phyloP scores from a whole-genome alignment of 2,888 invertebrate species.

The Drosophila demipolita region DNA sequence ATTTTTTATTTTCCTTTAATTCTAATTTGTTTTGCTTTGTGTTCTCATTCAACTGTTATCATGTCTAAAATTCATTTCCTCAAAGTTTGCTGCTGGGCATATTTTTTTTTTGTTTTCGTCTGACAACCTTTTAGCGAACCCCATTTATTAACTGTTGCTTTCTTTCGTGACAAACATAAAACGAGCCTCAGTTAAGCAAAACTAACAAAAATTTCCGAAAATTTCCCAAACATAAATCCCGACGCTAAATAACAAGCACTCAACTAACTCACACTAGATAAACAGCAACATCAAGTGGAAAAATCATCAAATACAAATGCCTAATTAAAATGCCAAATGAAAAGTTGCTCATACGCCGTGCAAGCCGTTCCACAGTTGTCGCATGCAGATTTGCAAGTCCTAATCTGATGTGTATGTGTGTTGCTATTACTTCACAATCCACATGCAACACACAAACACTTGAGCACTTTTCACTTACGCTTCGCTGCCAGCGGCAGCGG shows the following conservation, averaged over 20 bases:
- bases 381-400: slow-evolving; percentile 70
- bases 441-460: slow-evolving; percentile 49
- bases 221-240: slow-evolving; percentile 61
- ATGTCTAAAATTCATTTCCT: not conserved
- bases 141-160: slow-evolving; percentile 25
- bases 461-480: slow-evolving; percentile 72
- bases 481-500: slow-evolving; percentile 48
- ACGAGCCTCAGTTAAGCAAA: slow-evolving; percentile 35
- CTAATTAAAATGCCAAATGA: slow-evolving; percentile 57
- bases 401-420: slow-evolving; percentile 43
- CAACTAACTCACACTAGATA: not conserved
- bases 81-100: not conserved
- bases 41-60: not conserved
- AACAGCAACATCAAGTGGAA: not conserved
- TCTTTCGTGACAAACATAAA: slow-evolving; percentile 31
- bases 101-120: not conserved
- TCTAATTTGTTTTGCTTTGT: not conserved
- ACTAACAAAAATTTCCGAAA: slow-evolving; percentile 2
- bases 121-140: slow-evolving; percentile 4
- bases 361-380: slow-evolving; percentile 22
- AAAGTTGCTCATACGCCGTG: slow-evolving; percentile 59
- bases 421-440: slow-evolving; percentile 70
- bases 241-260: slow-evolving; percentile 10
- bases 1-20: slow-evolving; percentile 6
- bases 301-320: slow-evolving; percentile 27